Base-by-base conservation (phyloP, 2,888 invertebrate species). In the Odontomyia ornata region DNA sequence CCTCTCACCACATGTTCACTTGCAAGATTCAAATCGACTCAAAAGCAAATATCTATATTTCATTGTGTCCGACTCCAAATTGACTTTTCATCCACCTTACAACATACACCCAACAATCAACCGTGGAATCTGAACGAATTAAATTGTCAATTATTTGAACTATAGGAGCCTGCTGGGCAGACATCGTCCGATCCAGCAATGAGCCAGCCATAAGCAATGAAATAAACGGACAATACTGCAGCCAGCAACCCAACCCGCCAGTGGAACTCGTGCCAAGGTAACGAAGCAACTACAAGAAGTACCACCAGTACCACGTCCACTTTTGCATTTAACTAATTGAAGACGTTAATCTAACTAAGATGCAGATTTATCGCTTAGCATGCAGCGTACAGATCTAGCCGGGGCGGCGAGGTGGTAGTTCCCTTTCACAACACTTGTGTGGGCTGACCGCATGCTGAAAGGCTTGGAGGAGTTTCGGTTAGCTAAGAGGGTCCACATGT, bases 261-360 rank as follows among this genome's bases (percentile, higher is more conserved):
- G 36, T 4, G 52, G 52, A 52, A 15, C 52, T 52, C 52, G 52
- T 52, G 52, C 52, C 15, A 52, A 18, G 18, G 52, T 15, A 52
- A 18, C 9, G 18, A 52, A 52, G 52, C 52, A 52, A 15, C 18
- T 52, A 18, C n/a, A 43, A 43, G n/a, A n/a, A n/a, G n/a, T n/a
- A n/a, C n/a, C n/a, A n/a, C n/a, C n/a, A n/a, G 7, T 13, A 43
- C 43, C 43, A 52, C 18, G 52, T 13, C 52, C 52, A 52, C n/a
- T 18, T 4, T 52, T 52, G 52, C 52, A 28, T 62, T 27, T 62
- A 28, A 28, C 62, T 62, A 62, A 62, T 62, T 62, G 62, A 62
- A 28, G 28, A 62, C 62, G 62, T 62, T 62, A 62, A 62, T 62
- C 62, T 15, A 27, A 4, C 52, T 13, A 9, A 18, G 28, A 62